These are phyloP conservation scores for Hycleus cichorii DNA, from an alignment of 1,140 invertebrate genomes.

Conservation along the genomic window DNA sequence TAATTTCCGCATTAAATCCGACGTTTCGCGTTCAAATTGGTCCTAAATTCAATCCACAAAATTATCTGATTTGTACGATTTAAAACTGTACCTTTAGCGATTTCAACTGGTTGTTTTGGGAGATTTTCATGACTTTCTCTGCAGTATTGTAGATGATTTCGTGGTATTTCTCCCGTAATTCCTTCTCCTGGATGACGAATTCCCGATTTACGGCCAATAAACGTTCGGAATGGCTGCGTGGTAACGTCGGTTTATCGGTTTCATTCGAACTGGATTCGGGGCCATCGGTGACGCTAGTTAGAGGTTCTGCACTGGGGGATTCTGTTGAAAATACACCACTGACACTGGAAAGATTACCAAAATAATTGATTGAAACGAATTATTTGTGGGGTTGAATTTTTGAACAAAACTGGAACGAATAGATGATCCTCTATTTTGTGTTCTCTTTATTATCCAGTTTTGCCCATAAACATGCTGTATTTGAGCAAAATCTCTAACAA, in stretches of 20 bases:
- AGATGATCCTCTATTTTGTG: too few relatives aligned
- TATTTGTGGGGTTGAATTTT: too few relatives aligned
- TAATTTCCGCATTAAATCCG: conserved; percentile 75
- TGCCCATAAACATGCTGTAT: too few relatives aligned
- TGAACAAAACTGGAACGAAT: too few relatives aligned
- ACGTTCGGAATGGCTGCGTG: conserved; percentile 59
- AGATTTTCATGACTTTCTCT: conserved; percentile 70
- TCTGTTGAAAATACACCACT: conserved; percentile 37
- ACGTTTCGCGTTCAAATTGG: conserved; percentile 67
- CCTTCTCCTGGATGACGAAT: conserved; percentile 66
- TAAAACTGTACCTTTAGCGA: conserved; percentile 44
- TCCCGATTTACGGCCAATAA: conserved; percentile 59
- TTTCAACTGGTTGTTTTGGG: conserved; percentile 74
- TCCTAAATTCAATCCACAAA: conserved; percentile 39
- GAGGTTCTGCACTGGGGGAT: conserved; percentile 37
- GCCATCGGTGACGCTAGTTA: conserved; percentile 34
- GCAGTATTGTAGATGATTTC: conserved; percentile 65
- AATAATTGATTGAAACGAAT: too few relatives aligned
- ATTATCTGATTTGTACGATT: too few relatives aligned
- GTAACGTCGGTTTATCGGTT: conserved; percentile 43
- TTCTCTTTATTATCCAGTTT: too few relatives aligned
- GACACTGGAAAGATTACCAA: conserved; percentile 23
- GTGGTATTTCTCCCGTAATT: conserved; percentile 77
- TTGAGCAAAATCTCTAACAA: too few relatives aligned
- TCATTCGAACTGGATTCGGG: conserved; percentile 38